phyloP scores from a whole-genome alignment of 2,888 invertebrate genomes.

The Autographa gamma region DNA sequence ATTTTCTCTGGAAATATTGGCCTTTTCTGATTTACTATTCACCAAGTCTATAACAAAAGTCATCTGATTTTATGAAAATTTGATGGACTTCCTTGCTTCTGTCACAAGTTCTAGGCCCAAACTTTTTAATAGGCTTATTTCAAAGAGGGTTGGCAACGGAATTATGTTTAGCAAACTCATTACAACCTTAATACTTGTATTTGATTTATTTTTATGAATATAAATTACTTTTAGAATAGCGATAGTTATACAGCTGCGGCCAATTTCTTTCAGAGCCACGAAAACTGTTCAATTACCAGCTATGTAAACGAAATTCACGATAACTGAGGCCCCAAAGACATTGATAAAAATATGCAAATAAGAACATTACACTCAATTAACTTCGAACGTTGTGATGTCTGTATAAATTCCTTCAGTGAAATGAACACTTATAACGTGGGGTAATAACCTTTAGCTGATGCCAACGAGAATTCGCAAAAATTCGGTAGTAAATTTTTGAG shows the following conservation, averaged over 20 bases:
- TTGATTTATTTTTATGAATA: constrained; percentile 17
- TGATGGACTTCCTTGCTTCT: constrained; percentile 21
- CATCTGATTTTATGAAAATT: constrained; percentile 32
- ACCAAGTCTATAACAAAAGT: constrained; percentile 16
- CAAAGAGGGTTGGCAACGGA: constrained; percentile 16
- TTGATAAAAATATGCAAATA: constrained; percentile 61
- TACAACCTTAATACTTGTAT: constrained; percentile 23
- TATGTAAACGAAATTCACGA: constrained; percentile 34
- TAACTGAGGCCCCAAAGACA: constrained; percentile 32
- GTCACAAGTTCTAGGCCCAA: constrained; percentile 28
- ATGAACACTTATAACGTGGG: constrained; percentile 56
- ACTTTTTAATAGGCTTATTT: constrained; percentile 49
- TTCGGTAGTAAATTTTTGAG: constrained; percentile 53
- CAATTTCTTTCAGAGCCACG: constrained; percentile 6
- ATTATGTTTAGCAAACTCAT: constrained; percentile 32
- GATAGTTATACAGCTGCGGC: not conserved
- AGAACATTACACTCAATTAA: constrained; percentile 62
- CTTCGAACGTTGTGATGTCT: constrained; percentile 43
- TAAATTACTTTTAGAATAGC: constrained; percentile 12
- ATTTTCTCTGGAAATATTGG: not conserved
- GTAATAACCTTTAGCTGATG: constrained; percentile 54
- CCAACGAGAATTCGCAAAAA: constrained; percentile 58
- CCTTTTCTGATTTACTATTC: constrained; percentile 9
- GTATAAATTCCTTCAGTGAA: constrained; percentile 53
- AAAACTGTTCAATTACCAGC: constrained; percentile 28